Evolutionary conservation across 2,113 vertebrate species (phyloP).

Genomic region (Nibea albiflora): DNA sequence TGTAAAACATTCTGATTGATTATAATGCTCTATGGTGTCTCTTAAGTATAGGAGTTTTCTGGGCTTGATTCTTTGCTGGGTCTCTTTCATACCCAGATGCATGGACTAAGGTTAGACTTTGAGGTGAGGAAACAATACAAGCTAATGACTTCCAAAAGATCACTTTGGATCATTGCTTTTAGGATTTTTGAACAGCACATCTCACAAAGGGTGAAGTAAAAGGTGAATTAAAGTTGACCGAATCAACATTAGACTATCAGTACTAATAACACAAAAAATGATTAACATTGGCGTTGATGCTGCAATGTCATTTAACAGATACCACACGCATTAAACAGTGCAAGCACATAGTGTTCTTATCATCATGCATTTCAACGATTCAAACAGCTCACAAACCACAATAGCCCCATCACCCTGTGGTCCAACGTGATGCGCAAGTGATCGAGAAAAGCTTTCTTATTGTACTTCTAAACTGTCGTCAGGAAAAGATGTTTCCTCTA

Average conservation of each 20-base stretch:
- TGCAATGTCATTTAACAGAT: background rate
- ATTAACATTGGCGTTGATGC: background rate
- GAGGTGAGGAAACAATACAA: background rate
- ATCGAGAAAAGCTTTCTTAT: slow-evolving; percentile 20
- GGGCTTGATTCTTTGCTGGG: background rate
- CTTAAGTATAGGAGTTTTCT: background rate
- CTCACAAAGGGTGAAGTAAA: background rate
- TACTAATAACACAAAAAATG: background rate
- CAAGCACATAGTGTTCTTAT: background rate
- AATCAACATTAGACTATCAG: background rate
- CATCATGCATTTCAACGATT: background rate
- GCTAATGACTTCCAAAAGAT: background rate
- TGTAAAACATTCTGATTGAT: too few species aligned
- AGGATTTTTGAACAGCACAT: background rate
- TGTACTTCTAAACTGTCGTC: slow-evolving; percentile 44
- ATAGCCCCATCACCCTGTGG: background rate
- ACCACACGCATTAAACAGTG: background rate
- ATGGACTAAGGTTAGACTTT: background rate
- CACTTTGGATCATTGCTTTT: background rate
- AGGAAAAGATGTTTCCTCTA: slow-evolving; percentile 86
- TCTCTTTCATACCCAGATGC: background rate
- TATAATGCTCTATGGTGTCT: background rate
- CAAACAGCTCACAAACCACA: background rate
- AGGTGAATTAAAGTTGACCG: background rate
- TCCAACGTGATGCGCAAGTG: slow-evolving; percentile 15